Evolutionary conservation across 1,140 invertebrate genomes (phyloP), one percentile per base, ranked within the genome.

Genomic region (Cotesia typhae): DNA sequence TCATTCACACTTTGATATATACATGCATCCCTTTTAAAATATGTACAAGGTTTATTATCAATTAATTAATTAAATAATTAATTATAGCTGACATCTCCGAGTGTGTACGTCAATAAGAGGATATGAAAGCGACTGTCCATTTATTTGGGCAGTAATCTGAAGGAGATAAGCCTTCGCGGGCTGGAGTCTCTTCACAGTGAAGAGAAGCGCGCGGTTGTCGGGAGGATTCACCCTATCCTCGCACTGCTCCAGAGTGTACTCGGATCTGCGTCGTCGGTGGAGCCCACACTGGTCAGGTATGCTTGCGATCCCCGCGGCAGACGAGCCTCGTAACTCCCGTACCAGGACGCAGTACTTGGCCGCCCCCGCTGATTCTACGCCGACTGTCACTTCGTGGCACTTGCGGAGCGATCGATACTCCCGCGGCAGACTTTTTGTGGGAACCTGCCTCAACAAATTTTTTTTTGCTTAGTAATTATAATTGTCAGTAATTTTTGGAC

Each of bases 271-370:
- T 41, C 80, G 81, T 68, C 82, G 81, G 77, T 80, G 77, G 20
- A 83, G 75, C 0, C 78, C 81, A 51, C 83, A 85, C 20, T 84
- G 80, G 63, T 85, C 81, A 0, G 79, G 78, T 20, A 82, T 79
- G 9, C 76, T 79, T 12, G 78, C 69, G 28, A 81, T 67, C 3
- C 79, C 77, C 4, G 78, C 67, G 35, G 82, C 47, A 14, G 67
- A 74, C 2, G 75, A 69, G 9, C 76, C 78, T 3, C 77, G 75
- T 38, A 83, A 72, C 68, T 85, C 81, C 10, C 78, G 81, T 4
- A 83, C 84, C 6, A 82, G 66, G 59, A 83, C 75, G 73, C 84
- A 85, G 53, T 85, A 85, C 55, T 83, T 84, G 0, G 81, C 81
- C 9, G 79, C 78, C 9, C 84, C 80, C 3, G 78, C 80, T 9